Evolutionary conservation across 2,888 invertebrate genomes (phyloP), one percentile per base, ranked within the genome.

Genomic region (Toxonevra muliebris): DNA sequence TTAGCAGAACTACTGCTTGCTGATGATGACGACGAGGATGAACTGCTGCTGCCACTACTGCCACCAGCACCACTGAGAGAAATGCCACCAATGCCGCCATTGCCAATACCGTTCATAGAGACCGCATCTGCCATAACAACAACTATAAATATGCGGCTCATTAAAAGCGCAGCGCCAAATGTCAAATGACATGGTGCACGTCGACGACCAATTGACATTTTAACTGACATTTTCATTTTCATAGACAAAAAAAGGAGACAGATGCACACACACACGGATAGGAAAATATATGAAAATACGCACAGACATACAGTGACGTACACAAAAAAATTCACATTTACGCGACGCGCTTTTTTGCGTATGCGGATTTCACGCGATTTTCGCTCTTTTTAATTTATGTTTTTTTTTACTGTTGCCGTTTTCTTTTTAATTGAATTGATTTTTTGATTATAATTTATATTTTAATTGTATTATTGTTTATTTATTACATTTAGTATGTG

Each of bases 1-100:
- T 83, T 81, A 10, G 75, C 76, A 10, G 77, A 73, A 62, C 75
- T 77, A 12, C 75, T 76, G 43, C 79, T 76, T 2, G 55, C 45
- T 10, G 67, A 61, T 13, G 72, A 62, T 19, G 68, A 66, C 48
- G 50, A 67, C 70, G 61, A 65, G 30, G 69, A 53, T 17, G 70
- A 73, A 61, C 76, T 73, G 13, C 73, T 62, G 61, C 73, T 64
- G 64, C 57, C 54, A 65, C 73, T 63, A 19, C 68, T 7, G 63
- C 50, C 50, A 54, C 41, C 20, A 57, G n/a, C 40, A 68, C 61
- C 66, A 66, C 61, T 17, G 50, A 8, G 2, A 68, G 12, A 53
- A 65, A 19, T 48, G 63, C 64, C 55, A 19, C 57, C 42, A 11
- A n/a, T 17, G n/a, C 64, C 58, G 11, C 65, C 58, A 19, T 58